phyloP scores from a whole-genome alignment of 2,888 invertebrate species.

The Papilio demoleus region DNA sequence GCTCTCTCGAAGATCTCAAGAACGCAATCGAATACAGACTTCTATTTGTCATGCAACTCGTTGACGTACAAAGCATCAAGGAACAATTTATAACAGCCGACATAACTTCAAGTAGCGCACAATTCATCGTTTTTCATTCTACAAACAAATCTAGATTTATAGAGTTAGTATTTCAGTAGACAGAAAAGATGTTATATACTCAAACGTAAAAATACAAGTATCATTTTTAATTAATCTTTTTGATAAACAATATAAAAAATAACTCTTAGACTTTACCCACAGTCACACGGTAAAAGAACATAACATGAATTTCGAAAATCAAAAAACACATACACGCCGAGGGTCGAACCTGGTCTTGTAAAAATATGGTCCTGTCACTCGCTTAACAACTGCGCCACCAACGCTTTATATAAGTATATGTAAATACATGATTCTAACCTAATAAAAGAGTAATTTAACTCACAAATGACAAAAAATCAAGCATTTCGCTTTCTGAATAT shows the following conservation, averaged over 20 bases:
- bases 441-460: not conserved
- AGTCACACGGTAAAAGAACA: too few species aligned
- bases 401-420: not conserved
- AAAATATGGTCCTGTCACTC: too few species aligned
- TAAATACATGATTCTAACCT: not conserved
- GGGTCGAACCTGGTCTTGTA: too few species aligned
- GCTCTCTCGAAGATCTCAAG: slow-evolving; percentile 29
- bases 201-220: not conserved
- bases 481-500: not conserved
- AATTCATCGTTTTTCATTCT: slow-evolving; percentile 12
- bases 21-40: slow-evolving; percentile 25
- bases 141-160: not conserved
- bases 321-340: too few species aligned
- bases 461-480: not conserved
- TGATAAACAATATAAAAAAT: too few species aligned
- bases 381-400: too few species aligned
- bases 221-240: too few species aligned
- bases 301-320: too few species aligned
- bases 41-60: slow-evolving; percentile 34
- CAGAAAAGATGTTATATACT: not conserved
- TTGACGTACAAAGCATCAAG: slow-evolving; percentile 24
- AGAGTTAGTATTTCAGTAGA: not conserved
- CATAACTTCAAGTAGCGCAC: slow-evolving; percentile 2
- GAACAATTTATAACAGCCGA: slow-evolving; percentile 20
- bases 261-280: too few species aligned